phyloP scores from a whole-genome alignment of 2,888 invertebrate genomes.

The Harpalus rufipes region DNA sequence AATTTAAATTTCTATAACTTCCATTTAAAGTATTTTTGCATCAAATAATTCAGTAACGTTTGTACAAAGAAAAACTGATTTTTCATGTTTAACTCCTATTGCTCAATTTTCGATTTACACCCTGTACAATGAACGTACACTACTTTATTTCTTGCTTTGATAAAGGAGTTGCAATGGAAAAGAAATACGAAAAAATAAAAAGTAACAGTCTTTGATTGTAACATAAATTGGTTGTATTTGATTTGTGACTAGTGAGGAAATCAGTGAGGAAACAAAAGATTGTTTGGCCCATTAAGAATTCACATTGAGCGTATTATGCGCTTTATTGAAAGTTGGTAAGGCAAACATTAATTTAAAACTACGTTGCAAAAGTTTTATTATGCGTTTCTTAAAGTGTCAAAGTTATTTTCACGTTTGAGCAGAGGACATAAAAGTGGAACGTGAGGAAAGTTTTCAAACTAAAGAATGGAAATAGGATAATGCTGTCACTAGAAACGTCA shows the following conservation, averaged over 20 bases:
- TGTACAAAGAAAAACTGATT: too few species aligned
- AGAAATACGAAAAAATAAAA: background rate
- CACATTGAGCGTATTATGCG: constrained; percentile 34
- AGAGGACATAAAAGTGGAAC: constrained; percentile 62
- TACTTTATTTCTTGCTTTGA: background rate
- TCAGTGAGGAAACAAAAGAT: constrained; percentile 2
- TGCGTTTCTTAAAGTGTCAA: constrained; percentile 60
- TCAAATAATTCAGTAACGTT: too few species aligned
- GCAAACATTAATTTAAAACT: constrained; percentile 55
- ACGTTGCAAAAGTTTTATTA: constrained; percentile 61
- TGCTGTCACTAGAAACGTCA: constrained; percentile 55
- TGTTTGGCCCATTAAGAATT: constrained; percentile 25
- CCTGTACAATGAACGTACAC: background rate
- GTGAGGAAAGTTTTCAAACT: constrained; percentile 62
- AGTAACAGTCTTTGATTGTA: background rate
- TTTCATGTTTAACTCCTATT: too few species aligned
- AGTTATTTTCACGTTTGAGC: constrained; percentile 64
- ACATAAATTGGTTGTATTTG: background rate
- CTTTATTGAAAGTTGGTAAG: constrained; percentile 38
- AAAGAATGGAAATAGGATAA: constrained; percentile 58
- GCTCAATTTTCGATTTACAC: too few species aligned
- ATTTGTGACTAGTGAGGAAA: background rate
- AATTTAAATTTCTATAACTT: too few species aligned
- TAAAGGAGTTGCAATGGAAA: background rate
- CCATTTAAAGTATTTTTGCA: too few species aligned